These are phyloP conservation scores for Sitobion miscanthi DNA, from an alignment of 1,140 invertebrate species.

Conservation along the genomic window DNA sequence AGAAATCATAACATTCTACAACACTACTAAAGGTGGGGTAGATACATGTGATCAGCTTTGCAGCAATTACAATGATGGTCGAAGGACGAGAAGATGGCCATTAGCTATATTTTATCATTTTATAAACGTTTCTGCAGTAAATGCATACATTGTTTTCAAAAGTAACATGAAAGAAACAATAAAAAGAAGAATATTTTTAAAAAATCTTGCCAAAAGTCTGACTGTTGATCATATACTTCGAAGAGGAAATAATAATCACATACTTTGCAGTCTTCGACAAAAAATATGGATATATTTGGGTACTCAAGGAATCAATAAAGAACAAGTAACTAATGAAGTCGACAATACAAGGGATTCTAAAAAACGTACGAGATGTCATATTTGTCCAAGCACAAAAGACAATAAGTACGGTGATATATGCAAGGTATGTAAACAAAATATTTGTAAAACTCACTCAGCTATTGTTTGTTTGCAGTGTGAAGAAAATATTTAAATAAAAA, in stretches of 20 bases:
- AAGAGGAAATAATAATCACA: constrained; percentile 30
- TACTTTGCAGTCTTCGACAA: constrained; percentile 29
- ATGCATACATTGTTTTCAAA: neutral
- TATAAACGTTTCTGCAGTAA: constrained; percentile 29
- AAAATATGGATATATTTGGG: constrained; percentile 47
- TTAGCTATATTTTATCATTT: constrained; percentile 51
- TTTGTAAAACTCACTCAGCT: constrained; percentile 23
- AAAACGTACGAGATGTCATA: constrained; percentile 15
- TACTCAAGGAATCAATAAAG: constrained; percentile 31
- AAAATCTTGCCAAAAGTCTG: constrained; percentile 17
- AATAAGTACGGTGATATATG: neutral
- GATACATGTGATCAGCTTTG: constrained; percentile 63
- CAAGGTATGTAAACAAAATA: constrained; percentile 36
- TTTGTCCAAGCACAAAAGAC: constrained; percentile 29
- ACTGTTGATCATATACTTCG: neutral
- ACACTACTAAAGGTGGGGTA: constrained; percentile 64
- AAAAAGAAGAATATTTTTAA: constrained; percentile 32
- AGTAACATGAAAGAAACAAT: neutral
- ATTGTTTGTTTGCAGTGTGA: constrained; percentile 19
- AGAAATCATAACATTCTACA: constrained; percentile 56
- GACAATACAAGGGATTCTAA: neutral
- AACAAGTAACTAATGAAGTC: neutral
- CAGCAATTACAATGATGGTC: constrained; percentile 46
- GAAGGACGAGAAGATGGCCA: constrained; percentile 60
- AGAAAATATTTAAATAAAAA: constrained; percentile 11